phyloP scores from a whole-genome alignment of 2,888 invertebrate genomes.

The Pollenia labialis region DNA sequence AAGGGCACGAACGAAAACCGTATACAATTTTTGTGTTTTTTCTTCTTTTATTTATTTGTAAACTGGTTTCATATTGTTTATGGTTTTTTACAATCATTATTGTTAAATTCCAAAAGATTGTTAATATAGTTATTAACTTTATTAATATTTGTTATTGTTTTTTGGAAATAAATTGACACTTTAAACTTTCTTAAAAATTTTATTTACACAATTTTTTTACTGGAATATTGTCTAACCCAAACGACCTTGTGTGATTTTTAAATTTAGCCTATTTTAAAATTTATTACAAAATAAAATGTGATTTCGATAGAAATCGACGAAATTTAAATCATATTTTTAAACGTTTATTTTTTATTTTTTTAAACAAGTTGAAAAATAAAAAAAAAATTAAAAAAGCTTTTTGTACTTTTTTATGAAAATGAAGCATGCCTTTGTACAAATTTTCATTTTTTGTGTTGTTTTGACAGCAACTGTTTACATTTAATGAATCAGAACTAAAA shows the following conservation, averaged over 20 bases:
- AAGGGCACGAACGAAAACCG: conserved; percentile 41
- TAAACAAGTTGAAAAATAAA: too few relatives aligned
- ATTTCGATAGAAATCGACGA: too few relatives aligned
- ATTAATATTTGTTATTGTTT: not conserved
- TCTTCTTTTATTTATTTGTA: conserved; percentile 18
- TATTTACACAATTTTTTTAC: not conserved
- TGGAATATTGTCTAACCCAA: not conserved
- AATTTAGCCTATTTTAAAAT: not conserved
- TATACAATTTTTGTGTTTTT: not conserved
- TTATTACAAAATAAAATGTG: too few relatives aligned
- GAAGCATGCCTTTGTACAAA: too few relatives aligned
- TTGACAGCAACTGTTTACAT: too few relatives aligned
- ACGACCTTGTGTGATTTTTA: conserved; percentile 18
- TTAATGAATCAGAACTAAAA: too few relatives aligned
- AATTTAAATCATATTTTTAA: too few relatives aligned
- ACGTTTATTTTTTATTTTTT: too few relatives aligned
- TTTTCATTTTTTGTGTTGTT: too few relatives aligned
- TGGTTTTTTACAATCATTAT: conserved; percentile 18
- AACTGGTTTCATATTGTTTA: conserved; percentile 35
- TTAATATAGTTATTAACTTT: conserved; percentile 1
- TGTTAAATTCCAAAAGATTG: conserved; percentile 55
- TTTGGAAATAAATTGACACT: conserved; percentile 1
- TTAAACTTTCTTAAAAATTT: conserved; percentile 18
- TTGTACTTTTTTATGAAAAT: too few relatives aligned
- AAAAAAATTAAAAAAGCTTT: too few relatives aligned